These are phyloP conservation scores for Myotis planiceps DNA, from an alignment of 2,797 vertebrate species.

Conservation along the genomic window DNA sequence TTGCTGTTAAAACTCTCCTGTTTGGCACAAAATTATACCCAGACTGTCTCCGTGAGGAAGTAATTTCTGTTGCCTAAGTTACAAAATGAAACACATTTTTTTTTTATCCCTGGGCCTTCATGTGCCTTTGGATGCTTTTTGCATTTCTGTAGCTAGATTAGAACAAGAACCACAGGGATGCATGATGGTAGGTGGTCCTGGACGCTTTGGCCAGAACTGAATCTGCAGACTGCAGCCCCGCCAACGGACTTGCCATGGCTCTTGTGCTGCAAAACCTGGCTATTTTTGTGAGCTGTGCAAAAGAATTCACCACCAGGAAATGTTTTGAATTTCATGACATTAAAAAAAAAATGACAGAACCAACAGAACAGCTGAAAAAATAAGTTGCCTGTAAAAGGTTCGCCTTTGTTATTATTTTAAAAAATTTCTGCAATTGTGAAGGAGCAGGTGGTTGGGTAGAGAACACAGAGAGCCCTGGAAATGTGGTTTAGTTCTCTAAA, in stretches of 20 bases:
- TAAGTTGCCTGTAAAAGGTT: conserved; percentile 55
- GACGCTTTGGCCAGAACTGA: neutral
- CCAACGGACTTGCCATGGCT: neutral
- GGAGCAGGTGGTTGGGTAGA: conserved; percentile 74
- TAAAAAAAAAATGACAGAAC: conserved; percentile 9
- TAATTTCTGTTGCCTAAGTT: conserved; percentile 51
- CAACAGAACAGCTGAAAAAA: conserved; percentile 76
- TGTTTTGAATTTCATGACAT: conserved; percentile 73
- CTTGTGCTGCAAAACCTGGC: conserved; percentile 52
- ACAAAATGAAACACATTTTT: conserved; percentile 47
- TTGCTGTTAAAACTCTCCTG: conserved; percentile 30
- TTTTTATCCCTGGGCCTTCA: neutral
- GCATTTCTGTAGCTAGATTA: conserved; percentile 46
- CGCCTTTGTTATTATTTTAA: conserved; percentile 16
- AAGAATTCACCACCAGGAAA: conserved; percentile 62
- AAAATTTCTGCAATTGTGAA: conserved; percentile 49
- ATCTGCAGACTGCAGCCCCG: neutral
- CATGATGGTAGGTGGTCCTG: neutral
- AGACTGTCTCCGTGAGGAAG: conserved; percentile 43
- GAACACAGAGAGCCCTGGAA: conserved; percentile 43
- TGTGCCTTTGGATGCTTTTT: conserved; percentile 39
- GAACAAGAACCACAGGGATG: neutral
- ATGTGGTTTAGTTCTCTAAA: conserved; percentile 62
- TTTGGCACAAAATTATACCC: conserved; percentile 26
- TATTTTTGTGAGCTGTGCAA: conserved; percentile 65